These are phyloP conservation scores for Cataglyphis cursor DNA, from an alignment of 2,888 invertebrate species.

Conservation along the genomic window DNA sequence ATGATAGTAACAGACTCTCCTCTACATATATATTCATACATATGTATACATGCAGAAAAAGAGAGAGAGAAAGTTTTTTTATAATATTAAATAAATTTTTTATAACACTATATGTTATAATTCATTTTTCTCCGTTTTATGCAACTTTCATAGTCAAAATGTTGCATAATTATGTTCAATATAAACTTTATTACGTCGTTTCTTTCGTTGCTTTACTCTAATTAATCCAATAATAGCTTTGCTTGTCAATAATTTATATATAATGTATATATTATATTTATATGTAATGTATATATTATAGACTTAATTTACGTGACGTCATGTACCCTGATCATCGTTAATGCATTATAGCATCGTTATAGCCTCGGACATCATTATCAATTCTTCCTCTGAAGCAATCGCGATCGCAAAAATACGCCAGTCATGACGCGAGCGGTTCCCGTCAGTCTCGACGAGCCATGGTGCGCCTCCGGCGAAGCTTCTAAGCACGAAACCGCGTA, in stretches of 20 bases:
- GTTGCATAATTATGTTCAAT: neutral
- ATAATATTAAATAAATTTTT: neutral
- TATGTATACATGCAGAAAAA: neutral
- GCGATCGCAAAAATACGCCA: conserved; percentile 11
- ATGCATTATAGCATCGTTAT: neutral
- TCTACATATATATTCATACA: neutral
- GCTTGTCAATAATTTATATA: neutral
- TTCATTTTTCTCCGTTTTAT: neutral
- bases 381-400: neutral
- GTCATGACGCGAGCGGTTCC: conserved; percentile 21
- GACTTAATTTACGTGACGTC: neutral
- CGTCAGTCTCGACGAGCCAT: conserved; percentile 5
- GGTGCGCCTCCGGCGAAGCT: conserved; percentile 45
- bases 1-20: neutral
- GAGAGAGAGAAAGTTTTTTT: neutral
- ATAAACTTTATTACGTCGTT: neutral
- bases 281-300: no score
- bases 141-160: neutral
- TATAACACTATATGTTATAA: neutral
- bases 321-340: neutral
- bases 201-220: neutral
- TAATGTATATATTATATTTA: no score
- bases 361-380: conserved; percentile 25
- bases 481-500: conserved; percentile 30
- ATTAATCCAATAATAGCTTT: neutral